phyloP scores from a whole-genome alignment of 2,888 invertebrate genomes.

The Apodemia zela region DNA sequence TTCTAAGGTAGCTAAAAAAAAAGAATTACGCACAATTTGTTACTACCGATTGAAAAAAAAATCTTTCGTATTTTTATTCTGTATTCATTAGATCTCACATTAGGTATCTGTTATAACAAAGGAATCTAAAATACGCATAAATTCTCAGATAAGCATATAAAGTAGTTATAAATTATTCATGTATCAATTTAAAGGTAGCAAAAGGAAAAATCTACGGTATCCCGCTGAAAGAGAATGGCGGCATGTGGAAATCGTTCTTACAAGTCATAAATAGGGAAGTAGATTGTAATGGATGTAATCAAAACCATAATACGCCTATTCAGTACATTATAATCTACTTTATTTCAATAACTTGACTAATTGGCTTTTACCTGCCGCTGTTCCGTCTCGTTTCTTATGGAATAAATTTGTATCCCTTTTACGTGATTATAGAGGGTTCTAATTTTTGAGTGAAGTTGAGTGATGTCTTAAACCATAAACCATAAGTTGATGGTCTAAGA shows the following conservation, averaged over 20 bases:
- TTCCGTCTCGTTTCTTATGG: background rate
- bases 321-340: constrained; percentile 1
- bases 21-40: too few species aligned
- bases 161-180: constrained; percentile 21
- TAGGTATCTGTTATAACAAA: background rate
- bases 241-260: constrained; percentile 51
- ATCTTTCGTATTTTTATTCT: background rate
- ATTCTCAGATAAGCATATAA: constrained; percentile 13
- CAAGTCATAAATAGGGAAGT: constrained; percentile 60
- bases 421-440: background rate
- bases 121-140: background rate
- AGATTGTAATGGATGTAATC: constrained; percentile 46
- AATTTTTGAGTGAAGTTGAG: background rate
- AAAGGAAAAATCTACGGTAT: constrained; percentile 40
- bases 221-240: constrained; percentile 45
- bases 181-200: constrained; percentile 21
- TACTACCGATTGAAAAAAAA: too few species aligned
- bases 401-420: background rate
- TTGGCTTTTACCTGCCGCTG: constrained; percentile 9
- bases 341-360: constrained; percentile 12
- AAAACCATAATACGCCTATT: constrained; percentile 7
- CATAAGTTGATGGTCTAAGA: too few species aligned
- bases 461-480: too few species aligned
- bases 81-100: background rate
- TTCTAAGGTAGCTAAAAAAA: too few species aligned